phyloP scores from a whole-genome alignment of 2,888 invertebrate species.

The Altica lythri region DNA sequence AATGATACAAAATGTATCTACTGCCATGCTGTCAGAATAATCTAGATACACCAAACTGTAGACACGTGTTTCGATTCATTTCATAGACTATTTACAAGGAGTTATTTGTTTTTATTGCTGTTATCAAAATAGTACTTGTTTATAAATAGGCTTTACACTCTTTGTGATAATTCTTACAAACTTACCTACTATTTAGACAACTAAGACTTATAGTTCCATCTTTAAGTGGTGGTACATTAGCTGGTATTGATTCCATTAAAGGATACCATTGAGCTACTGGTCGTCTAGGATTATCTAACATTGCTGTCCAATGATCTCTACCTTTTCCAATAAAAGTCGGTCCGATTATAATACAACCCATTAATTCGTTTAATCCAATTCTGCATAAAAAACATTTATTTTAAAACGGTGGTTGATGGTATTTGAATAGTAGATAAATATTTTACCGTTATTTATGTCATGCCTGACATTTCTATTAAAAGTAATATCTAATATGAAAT shows the following conservation, averaged over 20 bases:
- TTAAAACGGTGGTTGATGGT: neutral
- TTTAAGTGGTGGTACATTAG: constrained; percentile 63
- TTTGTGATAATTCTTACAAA: neutral
- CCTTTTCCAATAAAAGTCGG: constrained; percentile 76
- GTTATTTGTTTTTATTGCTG: no score
- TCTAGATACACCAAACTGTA: no score
- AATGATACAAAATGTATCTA: no score
- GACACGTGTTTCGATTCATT: no score
- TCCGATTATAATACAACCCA: constrained; percentile 84
- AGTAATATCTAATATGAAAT: no score
- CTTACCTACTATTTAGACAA: constrained; percentile 10
- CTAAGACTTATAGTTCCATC: constrained; percentile 55
- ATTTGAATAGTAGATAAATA: no score
- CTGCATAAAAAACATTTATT: constrained; percentile 56
- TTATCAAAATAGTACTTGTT: no score
- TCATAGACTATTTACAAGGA: no score
- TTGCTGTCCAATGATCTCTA: constrained; percentile 83
- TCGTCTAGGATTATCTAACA: constrained; percentile 81
- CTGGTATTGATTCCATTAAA: constrained; percentile 71
- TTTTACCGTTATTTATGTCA: no score
- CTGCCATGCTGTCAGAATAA: no score
- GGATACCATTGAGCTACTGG: constrained; percentile 87
- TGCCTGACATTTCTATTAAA: no score
- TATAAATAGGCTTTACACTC: no score
- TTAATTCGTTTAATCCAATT: constrained; percentile 84